Evolutionary conservation across 1,140 invertebrate species (phyloP), one percentile per base, ranked within the genome.

Genomic region (Zaprionus gabonicus): DNA sequence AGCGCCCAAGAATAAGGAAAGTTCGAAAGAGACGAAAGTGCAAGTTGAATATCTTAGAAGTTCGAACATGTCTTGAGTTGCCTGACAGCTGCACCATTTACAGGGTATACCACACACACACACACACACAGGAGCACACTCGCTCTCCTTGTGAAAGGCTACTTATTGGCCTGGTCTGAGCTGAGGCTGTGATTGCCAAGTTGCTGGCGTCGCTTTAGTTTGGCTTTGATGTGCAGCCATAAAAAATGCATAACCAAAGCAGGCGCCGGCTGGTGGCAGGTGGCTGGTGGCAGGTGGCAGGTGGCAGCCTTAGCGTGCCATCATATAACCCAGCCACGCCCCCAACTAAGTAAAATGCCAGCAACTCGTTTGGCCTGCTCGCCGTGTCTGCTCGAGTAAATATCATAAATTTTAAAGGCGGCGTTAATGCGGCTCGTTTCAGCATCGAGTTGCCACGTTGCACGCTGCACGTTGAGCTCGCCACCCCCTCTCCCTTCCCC

Each of bases 331-430:
- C 38, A 5, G 5, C 41, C 41, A n/a, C 41, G 15, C n/a, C 41
- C n/a, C 51, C 31, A 49, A 10, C 56, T 36, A 38, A 58, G 34
- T 58, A 58, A 58, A 36, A 34, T 58, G 56, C n/a, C 41, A 46
- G 41, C 41, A 64, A 55, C 69, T 77, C 69, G 69, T 71, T 71
- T 76, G 76, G 56, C 74, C 66, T 53, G 74, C 58, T 51, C 46
- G 56, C 41, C 60, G 71, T 81, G 71, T 81, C 63, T 71, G 78
- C 74, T 60, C 70, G 63, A 85, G 85, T 88, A 88, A 88, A 88
- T 88, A 88, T 88, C 85, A 88, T 88, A 88, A 85, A 88, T 88
- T 88, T 88, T 88, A 90, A 82, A 88, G 72, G 59, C 81, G 73
- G 70, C 82, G 83, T 88, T 88, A 88, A 90, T 88, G 79, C 67